Base-by-base conservation (phyloP, 2,888 invertebrate genomes). In the Tipula vernalis region DNA sequence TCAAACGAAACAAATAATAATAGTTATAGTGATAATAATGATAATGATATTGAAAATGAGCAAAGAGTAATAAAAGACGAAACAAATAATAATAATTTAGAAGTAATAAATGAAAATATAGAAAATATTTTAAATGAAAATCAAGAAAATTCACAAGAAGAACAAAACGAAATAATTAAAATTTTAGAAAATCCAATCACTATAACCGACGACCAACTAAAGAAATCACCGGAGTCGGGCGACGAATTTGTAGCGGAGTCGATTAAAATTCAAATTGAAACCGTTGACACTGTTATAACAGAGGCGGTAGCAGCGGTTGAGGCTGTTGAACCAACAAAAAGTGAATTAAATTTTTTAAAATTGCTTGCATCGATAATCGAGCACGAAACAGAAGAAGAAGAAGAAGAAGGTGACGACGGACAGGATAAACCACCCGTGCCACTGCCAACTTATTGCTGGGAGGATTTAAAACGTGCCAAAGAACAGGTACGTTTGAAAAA, bases 401-500 rank as follows among this genome's bases (percentile, higher is more conserved):
- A 91, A 87, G 91, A 91, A 88, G 88, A 91, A 83, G 88, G 90
- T 83, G 89, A 90, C 51, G 89, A 88, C 85, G 89, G 88, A 85
- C 87, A 89, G 39, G 90, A 91, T 87, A 90, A 89, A 88, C 95
- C 96, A 88, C 94, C 94, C 88, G 93, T 95, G 89, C 96, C 96
- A 88, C 93, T 95, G 89, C 94, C 95, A 91, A 96, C 96, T 86
- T 96, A 96, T 91, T 93, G 94, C 92, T 96, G 96, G 96, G 96
- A 96, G 92, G 96, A 96, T 91, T 92, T 96, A 83, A 92, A 94
- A 89, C 93, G 95, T 90, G 93, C 94, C 89, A 94, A 94, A 91
- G 93, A 94, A 89, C 93, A 91, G 88, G 92, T 92, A 51, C n/a
- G 51, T 3, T 15, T 4, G 44, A 28, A 28, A 28, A 28, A n/a